phyloP scores from a whole-genome alignment of 2,888 invertebrate genomes.

The Arenicola marina region DNA sequence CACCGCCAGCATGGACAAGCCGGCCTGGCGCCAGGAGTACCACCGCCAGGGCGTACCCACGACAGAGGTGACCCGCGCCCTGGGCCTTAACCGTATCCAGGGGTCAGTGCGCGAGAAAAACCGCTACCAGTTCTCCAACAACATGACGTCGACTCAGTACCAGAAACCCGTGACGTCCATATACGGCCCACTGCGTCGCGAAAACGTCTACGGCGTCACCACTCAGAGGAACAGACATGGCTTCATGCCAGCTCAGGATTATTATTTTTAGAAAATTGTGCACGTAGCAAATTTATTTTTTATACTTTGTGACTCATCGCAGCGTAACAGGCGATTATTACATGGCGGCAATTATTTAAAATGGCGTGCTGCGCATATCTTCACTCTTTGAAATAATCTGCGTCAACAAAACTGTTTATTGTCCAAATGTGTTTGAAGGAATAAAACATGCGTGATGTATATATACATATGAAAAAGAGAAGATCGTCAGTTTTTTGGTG shows the following conservation, averaged over 20 bases:
- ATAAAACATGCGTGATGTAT: no score
- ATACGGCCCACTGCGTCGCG: conserved; percentile 56
- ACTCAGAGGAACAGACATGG: conserved; percentile 57
- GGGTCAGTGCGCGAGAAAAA: conserved; percentile 46
- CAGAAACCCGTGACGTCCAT: conserved; percentile 54
- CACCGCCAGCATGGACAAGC: conserved; percentile 18
- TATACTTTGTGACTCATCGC: no score
- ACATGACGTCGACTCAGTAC: conserved; percentile 57
- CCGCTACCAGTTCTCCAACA: conserved; percentile 55
- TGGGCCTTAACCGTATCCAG: conserved; percentile 44
- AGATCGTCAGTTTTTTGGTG: no score
- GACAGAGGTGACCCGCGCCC: conserved; percentile 49
- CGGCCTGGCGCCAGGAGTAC: conserved; percentile 26
- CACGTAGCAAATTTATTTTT: no score
- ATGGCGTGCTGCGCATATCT: no score
- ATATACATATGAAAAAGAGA: no score
- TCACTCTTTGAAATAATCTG: no score
- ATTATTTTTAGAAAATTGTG: conserved; percentile 42
- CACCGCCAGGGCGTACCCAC: conserved; percentile 40
- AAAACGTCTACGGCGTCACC: conserved; percentile 52
- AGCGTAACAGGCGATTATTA: no score
- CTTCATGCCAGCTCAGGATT: conserved; percentile 57
- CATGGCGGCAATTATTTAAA: no score
- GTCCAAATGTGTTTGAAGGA: no score
- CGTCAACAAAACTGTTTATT: no score